Base-by-base conservation (phyloP, 2,888 invertebrate species). In the Hirtodrosophila alboralis region DNA sequence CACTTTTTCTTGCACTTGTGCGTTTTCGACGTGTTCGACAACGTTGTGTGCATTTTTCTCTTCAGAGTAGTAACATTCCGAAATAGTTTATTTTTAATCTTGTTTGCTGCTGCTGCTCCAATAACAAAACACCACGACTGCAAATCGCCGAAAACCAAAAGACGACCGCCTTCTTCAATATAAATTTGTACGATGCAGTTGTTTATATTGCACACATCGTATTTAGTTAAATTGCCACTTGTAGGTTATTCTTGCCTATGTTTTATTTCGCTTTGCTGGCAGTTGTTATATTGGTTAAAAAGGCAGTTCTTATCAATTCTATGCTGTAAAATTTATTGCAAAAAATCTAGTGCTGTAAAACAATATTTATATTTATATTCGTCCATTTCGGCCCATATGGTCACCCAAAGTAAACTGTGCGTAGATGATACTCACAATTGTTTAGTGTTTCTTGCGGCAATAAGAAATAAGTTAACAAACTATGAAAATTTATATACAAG, bases 91-190 rank as follows among this genome's bases (percentile, higher is more conserved):
- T 77, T 86, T 84, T 68, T 76, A 86, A 80, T 80, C 66, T 76
- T 61, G 62, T 75, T 75, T 79, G 56, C 51, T 59, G 40, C 52
- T 70, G 44, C 54, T 59, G 73, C 60, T 68, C 84, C 84, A 86
- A 72, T 86, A 67, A 76, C 72, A 81, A 84, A 84, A 53, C 72
- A 81, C 81, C 81, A 81, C 81, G 81, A 81, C 81, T 74, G 74
- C 78, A 81, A 75, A 71, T 62, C 28, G 56, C 57, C 74, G 57
- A 68, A 57, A 44, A 12, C 14, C 41, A 48, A 67, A 18, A 45
- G 44, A 28, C 40, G 41, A 36, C 23, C 47, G 44, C 56, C 43
- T 44, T 47, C 23, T 49, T 23, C 9, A 49, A 44, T 14, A 23
- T 30, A 43, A 27, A 54, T 43, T 31, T 47, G 30, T 45, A 47